Evolutionary conservation across 2,113 vertebrate species (phyloP).

Genomic region (Garra rufa): DNA sequence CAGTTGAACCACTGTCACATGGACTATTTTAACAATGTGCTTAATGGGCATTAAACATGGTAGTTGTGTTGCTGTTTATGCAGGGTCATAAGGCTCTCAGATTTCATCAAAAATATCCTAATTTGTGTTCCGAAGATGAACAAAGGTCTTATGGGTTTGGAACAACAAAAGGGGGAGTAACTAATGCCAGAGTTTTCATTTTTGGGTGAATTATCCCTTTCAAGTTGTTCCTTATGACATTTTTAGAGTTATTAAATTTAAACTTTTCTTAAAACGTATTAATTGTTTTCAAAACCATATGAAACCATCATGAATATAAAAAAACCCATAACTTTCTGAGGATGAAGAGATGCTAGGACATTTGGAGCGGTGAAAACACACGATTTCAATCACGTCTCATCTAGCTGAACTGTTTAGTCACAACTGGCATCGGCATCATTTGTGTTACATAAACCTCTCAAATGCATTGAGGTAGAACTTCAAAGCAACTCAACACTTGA

Average conservation of each 20-base stretch:
- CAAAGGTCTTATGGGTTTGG: no score
- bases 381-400: slow-evolving; percentile 64
- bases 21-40: no score
- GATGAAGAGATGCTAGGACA: slow-evolving; percentile 39
- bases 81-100: no score
- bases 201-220: no score
- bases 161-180: no score
- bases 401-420: slow-evolving; percentile 52
- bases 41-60: no score
- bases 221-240: no score
- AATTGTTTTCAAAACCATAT: not conserved
- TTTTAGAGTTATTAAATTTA: not conserved
- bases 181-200: no score
- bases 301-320: not conserved
- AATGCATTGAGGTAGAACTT: slow-evolving; percentile 67
- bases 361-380: slow-evolving; percentile 53
- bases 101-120: no score
- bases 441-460: slow-evolving; percentile 66
- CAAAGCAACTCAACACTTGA: slow-evolving; percentile 66
- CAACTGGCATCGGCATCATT: slow-evolving; percentile 59
- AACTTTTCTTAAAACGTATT: not conserved
- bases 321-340: not conserved
- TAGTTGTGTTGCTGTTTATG: no score
- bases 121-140: no score
- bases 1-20: no score